Percentiles rank a stretch among this genome's conserved stretches.
These are phyloP conservation scores for Chrysopa pallens DNA, from an alignment of 1,140 invertebrate genomes.

Conservation along the genomic window DNA sequence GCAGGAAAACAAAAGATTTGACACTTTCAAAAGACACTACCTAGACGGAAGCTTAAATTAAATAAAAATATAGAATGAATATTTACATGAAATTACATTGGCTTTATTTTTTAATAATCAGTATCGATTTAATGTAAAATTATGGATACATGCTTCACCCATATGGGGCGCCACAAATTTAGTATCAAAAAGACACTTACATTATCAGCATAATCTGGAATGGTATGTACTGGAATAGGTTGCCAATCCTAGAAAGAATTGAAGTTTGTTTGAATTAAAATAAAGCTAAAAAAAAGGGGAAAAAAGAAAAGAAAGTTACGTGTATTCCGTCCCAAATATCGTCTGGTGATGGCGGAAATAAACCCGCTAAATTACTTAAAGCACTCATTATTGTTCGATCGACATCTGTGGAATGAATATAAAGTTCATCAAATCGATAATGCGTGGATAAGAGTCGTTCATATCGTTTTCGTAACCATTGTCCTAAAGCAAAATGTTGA, in stretches of 20 bases:
- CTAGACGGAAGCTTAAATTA: neutral
- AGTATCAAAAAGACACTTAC: constrained; percentile 20
- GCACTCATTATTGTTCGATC: constrained; percentile 86
- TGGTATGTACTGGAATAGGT: constrained; percentile 74
- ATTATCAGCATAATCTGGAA: constrained; percentile 43
- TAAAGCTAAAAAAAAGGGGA: too few relatives aligned
- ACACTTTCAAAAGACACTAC: neutral
- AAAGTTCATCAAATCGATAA: constrained; percentile 26
- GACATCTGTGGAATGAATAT: constrained; percentile 54
- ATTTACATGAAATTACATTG: neutral
- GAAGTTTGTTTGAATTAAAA: too few relatives aligned
- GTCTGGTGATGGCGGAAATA: constrained; percentile 42
- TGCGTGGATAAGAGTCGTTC: constrained; percentile 27
- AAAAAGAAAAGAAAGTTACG: too few relatives aligned
- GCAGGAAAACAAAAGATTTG: neutral
- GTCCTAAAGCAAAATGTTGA: constrained; percentile 61
- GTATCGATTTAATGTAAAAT: neutral
- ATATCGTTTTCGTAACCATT: constrained; percentile 58
- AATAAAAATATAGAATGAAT: neutral
- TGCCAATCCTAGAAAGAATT: constrained; percentile 53
- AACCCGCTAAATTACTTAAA: constrained; percentile 60
- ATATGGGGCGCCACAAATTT: neutral
- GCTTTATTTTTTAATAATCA: neutral
- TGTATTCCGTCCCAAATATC: constrained; percentile 41
- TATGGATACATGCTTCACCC: neutral